Percentiles rank a stretch among this genome's conserved stretches.
Conservation (phyloP, 2,888 invertebrate species). For the Diabrotica balteata region DNA sequence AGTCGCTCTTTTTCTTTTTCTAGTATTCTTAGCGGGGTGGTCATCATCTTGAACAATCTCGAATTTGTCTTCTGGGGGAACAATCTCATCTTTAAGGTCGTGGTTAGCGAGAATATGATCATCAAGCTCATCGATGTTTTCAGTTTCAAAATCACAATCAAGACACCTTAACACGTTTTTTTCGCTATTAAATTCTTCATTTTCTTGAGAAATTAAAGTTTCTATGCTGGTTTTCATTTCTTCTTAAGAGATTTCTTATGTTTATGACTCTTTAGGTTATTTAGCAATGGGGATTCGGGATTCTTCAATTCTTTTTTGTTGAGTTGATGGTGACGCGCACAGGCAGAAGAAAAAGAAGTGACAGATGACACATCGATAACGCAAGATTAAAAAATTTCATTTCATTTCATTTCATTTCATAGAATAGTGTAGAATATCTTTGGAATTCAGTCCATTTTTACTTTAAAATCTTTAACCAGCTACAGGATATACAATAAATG, state of each 20-base stretch:
- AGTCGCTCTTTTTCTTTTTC: background rate
- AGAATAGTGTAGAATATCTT: too few species aligned
- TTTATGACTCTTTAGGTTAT: conserved; percentile 20
- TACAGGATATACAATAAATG: too few species aligned
- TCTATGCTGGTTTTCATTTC: conserved; percentile 8
- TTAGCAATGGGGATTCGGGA: conserved; percentile 17
- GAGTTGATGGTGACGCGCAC: conserved; percentile 15
- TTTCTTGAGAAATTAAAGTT: conserved; percentile 11
- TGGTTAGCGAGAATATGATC: conserved; percentile 40
- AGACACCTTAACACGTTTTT: conserved; percentile 35
- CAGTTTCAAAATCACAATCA: conserved; percentile 38
- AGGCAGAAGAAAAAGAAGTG: conserved; percentile 24
- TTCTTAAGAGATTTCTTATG: conserved; percentile 11
- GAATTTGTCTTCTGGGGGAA: conserved; percentile 16
- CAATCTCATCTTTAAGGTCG: conserved; percentile 24
- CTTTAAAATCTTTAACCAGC: too few species aligned
- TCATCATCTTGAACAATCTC: conserved; percentile 15
- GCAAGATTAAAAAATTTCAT: too few species aligned
- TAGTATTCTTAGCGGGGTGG: background rate
- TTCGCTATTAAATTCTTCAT: conserved; percentile 13
- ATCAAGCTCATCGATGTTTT: conserved; percentile 40
- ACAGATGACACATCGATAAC: conserved; percentile 1
- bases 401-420: too few species aligned
- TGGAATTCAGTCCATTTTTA: too few species aligned
- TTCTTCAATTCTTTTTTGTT: conserved; percentile 1